phyloP scores from a whole-genome alignment of 1,140 invertebrate species.

The Neoseiulus cucumeris region DNA sequence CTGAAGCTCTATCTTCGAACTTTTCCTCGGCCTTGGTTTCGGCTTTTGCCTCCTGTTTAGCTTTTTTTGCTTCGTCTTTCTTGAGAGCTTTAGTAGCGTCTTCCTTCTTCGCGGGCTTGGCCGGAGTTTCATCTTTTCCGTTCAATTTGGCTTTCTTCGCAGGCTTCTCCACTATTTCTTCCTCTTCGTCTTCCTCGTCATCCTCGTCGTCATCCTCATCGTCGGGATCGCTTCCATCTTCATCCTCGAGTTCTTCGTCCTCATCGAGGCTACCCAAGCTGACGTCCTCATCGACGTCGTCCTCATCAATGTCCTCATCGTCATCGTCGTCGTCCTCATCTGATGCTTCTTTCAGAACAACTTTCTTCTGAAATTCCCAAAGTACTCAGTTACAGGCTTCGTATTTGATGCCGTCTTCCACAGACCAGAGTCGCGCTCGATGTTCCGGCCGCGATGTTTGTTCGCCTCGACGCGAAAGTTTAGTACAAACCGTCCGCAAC shows the following conservation, averaged over 20 bases:
- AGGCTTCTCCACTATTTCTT: not conserved
- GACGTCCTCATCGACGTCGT: conserved; percentile 17
- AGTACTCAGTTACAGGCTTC: no score
- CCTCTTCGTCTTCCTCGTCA: conserved; percentile 12
- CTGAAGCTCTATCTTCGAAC: not conserved
- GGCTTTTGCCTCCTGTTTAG: not conserved
- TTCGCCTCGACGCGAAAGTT: no score
- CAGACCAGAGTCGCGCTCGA: no score
- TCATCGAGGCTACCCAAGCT: conserved; percentile 15
- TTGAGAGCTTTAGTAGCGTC: not conserved
- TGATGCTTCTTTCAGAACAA: not conserved
- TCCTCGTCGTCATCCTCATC: conserved; percentile 19
- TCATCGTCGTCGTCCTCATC: conserved; percentile 16
- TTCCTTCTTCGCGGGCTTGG: not conserved
- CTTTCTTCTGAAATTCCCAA: not conserved
- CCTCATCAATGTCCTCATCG: conserved; percentile 17
- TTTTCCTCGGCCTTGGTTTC: not conserved
- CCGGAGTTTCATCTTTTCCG: not conserved
- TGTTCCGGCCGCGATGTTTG: no score
- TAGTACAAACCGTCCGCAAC: no score
- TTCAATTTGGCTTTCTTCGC: not conserved
- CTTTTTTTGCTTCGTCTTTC: not conserved
- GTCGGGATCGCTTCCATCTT: conserved; percentile 19
- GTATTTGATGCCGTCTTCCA: no score
- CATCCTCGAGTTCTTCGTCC: conserved; percentile 20